phyloP scores from a whole-genome alignment of 35 echinoderm and acorn worm species.

The Stichopus chloronotus region DNA sequence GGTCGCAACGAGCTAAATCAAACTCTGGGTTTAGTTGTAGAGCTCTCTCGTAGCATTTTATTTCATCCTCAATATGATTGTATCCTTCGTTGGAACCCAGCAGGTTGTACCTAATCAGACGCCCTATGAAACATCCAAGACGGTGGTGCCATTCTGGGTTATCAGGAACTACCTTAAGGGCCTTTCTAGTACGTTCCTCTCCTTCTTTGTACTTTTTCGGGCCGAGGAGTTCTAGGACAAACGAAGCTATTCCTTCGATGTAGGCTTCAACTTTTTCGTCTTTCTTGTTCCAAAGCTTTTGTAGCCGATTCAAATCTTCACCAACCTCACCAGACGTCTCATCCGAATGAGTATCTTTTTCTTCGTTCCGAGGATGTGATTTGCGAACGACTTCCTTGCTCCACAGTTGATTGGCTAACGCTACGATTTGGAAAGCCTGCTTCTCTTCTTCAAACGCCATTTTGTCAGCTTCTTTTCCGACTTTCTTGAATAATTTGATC shows the following conservation, averaged over 20 bases:
- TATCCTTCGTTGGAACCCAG: background rate
- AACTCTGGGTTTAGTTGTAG: background rate
- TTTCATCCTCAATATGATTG: conserved; percentile 18
- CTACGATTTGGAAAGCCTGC: conserved; percentile 5
- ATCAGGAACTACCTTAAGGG: background rate
- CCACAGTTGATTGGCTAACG: conserved; percentile 15
- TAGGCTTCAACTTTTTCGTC: background rate
- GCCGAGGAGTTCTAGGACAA: conserved; percentile 27
- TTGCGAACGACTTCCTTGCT: background rate
- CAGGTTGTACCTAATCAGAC: background rate
- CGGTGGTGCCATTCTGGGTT: conserved; percentile 4
- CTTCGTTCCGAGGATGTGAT: background rate
- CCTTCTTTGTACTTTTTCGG: conserved; percentile 40
- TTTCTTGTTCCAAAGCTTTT: conserved; percentile 6
- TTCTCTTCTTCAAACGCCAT: background rate
- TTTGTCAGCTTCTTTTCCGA: background rate
- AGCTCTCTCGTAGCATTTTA: conserved; percentile 36
- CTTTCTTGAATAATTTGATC: background rate
- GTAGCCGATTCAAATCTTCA: background rate
- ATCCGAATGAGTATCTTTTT: background rate
- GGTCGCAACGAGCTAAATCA: conserved; percentile 8
- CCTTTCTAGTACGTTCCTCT: conserved; percentile 2
- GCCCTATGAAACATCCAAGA: conserved; percentile 30
- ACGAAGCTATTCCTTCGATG: conserved; percentile 19
- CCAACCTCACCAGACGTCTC: background rate